A percentile compares a stretch with the other conserved stretches of the same genome.
These are phyloP conservation scores for Psittacula derbiana DNA, from an alignment of 2,797 vertebrate species.

Conservation along the genomic window DNA sequence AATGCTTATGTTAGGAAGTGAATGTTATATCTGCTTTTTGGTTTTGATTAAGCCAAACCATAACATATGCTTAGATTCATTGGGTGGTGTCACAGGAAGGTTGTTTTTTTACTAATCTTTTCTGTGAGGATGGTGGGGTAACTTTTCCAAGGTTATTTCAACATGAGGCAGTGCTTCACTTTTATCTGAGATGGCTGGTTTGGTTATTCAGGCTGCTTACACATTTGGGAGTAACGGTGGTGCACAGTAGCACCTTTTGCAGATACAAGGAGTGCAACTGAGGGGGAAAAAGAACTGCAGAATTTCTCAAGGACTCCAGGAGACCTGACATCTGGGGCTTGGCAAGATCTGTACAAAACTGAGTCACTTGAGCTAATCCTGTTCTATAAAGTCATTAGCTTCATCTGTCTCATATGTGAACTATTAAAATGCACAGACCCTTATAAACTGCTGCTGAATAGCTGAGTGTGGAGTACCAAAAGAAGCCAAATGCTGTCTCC, in stretches of 20 bases:
- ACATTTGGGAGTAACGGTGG: background rate
- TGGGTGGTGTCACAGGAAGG: background rate
- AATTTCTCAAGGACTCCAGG: slow-evolving; percentile 15
- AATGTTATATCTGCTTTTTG: background rate
- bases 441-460: background rate
- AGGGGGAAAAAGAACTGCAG: background rate
- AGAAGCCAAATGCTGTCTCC: background rate
- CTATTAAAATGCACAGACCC: background rate
- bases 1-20: background rate
- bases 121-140: background rate
- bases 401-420: background rate
- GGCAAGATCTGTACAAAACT: background rate
- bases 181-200: background rate
- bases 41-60: background rate
- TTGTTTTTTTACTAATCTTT: background rate
- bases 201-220: background rate
- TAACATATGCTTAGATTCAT: background rate
- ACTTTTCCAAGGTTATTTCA: background rate
- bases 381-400: slow-evolving; percentile 25
- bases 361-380: slow-evolving; percentile 24
- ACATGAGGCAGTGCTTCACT: background rate
- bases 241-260: background rate
- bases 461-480: background rate
- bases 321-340: slow-evolving; percentile 40
- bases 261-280: background rate